Evolutionary conservation across 2,797 vertebrate genomes (phyloP).

Genomic region (Catostomus latipinnis): DNA sequence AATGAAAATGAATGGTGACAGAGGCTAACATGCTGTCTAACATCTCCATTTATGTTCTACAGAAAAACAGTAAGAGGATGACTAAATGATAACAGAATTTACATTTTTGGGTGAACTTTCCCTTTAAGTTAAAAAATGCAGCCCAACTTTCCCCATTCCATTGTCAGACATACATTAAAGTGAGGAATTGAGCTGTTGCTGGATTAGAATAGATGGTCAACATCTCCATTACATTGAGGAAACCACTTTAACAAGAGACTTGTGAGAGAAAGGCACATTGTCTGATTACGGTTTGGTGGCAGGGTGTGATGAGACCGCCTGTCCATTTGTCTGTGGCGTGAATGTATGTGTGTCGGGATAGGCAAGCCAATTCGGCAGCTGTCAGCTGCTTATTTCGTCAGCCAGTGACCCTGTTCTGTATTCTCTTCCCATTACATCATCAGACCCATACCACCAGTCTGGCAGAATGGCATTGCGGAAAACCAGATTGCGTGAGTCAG

Average conservation of each 20-base stretch:
- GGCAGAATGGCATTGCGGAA: conserved; percentile 73
- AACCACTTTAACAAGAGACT: background rate
- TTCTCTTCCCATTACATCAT: conserved; percentile 72
- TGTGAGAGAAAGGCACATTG: conserved; percentile 52
- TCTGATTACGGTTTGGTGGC: conserved; percentile 30
- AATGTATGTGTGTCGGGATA: background rate
- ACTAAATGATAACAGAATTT: no score
- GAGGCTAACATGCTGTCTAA: no score
- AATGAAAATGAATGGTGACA: no score
- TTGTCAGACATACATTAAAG: background rate
- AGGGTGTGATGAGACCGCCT: conserved; percentile 53
- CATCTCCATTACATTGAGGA: conserved; percentile 22
- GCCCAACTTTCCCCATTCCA: background rate
- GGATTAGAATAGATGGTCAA: background rate
- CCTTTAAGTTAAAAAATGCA: no score
- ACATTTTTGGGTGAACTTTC: no score
- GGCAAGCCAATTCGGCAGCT: conserved; percentile 36
- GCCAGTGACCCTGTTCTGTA: conserved; percentile 72
- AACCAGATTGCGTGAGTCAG: conserved; percentile 75
- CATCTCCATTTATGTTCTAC: no score
- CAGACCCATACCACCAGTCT: conserved; percentile 69
- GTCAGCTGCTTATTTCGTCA: conserved; percentile 62
- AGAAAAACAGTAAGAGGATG: no score
- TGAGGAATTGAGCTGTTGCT: background rate
- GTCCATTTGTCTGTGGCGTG: conserved; percentile 1